Evolutionary conservation across 2,113 vertebrate genomes (phyloP).

Genomic region (Tachuris rubrigastra): DNA sequence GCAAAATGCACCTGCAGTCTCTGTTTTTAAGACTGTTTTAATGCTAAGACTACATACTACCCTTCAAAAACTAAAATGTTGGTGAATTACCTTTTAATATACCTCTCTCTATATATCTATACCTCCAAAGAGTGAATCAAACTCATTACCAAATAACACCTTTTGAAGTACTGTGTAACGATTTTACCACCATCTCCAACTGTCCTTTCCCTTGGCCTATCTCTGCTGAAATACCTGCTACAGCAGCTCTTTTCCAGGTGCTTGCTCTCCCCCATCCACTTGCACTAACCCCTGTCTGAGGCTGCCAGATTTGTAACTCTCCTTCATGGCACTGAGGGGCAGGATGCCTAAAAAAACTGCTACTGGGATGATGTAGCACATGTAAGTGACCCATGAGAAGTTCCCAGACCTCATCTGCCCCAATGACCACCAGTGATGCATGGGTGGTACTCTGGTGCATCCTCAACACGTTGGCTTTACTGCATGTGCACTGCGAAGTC

Average conservation of each 20-base stretch:
- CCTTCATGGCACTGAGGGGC: not conserved
- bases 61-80: not conserved
- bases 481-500: rapidly evolving
- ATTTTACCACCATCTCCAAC: not conserved
- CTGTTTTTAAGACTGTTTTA: not conserved
- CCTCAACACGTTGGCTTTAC: rapidly evolving
- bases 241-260: not conserved
- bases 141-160: not conserved
- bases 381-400: not conserved
- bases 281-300: not conserved
- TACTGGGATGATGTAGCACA: not conserved
- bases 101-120: not conserved
- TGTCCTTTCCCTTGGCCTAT: not conserved
- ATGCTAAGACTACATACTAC: not conserved
- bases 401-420: not conserved
- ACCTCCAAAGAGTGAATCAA: not conserved
- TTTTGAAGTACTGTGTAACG: not conserved
- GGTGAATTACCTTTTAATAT: not conserved
- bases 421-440: not conserved
- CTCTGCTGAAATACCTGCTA: not conserved
- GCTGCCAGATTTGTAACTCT: not conserved
- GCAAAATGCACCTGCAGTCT: not conserved
- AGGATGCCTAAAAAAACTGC: not conserved
- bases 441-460: not conserved
- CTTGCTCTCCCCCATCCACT: not conserved